Base-by-base conservation (phyloP, 2,797 vertebrate species). In the Mergus octosetaceus region DNA sequence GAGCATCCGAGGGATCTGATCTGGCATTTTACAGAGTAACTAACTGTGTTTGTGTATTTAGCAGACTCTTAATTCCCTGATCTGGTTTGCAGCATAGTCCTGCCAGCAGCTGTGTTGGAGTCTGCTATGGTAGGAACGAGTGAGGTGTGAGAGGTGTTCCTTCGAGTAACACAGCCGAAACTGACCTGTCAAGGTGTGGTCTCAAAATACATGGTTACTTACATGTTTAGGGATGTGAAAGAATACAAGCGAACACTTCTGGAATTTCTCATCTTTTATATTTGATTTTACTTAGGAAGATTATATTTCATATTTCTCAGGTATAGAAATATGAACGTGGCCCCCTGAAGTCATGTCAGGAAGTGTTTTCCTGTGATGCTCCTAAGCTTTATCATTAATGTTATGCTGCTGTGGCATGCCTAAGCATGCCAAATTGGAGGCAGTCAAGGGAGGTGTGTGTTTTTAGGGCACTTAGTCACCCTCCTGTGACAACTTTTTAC, bases 381-480 rank as follows among this genome's bases (percentile, higher is more conserved):
- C 68, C 54, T 58, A 12, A 76, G 38, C 24, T 68, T 17, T 88
- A 1, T 79, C 74, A 32, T 79, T 87, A 73, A n/a, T 8, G 17
- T 56, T 65, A 10, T 1, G 2, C 51, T 90, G 22, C 56, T 68
- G 58, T 45, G 86, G 60, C 56, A 0, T 64, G 68, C 68, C 43
- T 64, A 21, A 79, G 43, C 53, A 12, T 73, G 83, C 30, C 82
- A 17, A 90, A 61, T 11, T 24, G 14, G 61, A 74, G 61, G 70
- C 39, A 76, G 2, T 47, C 13, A 70, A 54, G 32, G 68, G 39
- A 95, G 53, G 43, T 45, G 74, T 84, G 68, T 45, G 74, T 20
- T 79, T 94, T 82, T 51, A 57, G 68, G 79, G 60, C 77, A 71
- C 64, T 93, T 53, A 85, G 80, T 93, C 88, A 93, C 61, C 47